phyloP scores from a whole-genome alignment of 2,113 vertebrate species.

The Bolborhynchus lineola region DNA sequence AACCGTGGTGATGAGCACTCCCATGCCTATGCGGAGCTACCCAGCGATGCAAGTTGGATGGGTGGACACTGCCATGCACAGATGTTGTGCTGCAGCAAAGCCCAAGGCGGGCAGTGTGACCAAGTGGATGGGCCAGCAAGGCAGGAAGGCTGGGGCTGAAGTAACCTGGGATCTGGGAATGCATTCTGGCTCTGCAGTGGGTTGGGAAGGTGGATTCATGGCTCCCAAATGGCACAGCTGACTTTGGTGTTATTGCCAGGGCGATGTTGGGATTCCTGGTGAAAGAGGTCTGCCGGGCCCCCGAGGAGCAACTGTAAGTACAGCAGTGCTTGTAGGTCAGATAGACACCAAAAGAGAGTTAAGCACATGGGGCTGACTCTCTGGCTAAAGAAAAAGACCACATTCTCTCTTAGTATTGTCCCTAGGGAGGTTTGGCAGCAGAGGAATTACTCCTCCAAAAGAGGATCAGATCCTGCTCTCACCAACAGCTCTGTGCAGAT shows the following conservation, averaged over 20 bases:
- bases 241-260: conserved; percentile 69
- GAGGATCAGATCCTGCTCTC: not conserved
- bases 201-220: not conserved
- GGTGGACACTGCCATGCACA: not conserved
- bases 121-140: not conserved
- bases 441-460: not conserved
- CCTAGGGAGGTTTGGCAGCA: not conserved
- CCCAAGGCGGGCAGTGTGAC: not conserved
- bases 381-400: not conserved
- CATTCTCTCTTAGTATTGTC: not conserved
- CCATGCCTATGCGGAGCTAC: not conserved
- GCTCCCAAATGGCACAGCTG: not conserved
- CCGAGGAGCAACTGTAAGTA: conserved; percentile 90
- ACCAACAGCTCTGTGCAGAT: not conserved
- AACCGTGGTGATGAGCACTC: fast-evolving
- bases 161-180: not conserved
- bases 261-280: conserved; percentile 86
- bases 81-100: fast-evolving
- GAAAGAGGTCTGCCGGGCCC: conserved; percentile 88
- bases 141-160: not conserved
- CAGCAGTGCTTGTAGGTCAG: not conserved
- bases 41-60: not conserved
- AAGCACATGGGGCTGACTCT: not conserved
- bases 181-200: not conserved
- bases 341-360: fast-evolving